Conservation (phyloP, 2,888 invertebrate genomes). For the Dryocosmus kuriphilus region DNA sequence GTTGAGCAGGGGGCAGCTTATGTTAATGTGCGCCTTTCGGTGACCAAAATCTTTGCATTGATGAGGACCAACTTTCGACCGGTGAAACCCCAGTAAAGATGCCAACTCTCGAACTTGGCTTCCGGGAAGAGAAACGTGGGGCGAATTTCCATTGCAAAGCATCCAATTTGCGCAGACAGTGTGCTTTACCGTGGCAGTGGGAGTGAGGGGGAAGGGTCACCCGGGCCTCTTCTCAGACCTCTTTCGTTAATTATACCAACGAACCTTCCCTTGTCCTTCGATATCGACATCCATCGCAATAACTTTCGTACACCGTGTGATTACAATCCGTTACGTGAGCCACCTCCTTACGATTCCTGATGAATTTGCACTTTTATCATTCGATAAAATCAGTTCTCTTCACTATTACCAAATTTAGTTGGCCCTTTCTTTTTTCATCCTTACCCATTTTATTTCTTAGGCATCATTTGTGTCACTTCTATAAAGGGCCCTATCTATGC, state of each 20-base stretch:
- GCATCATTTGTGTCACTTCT: no score
- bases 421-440: not conserved
- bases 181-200: slow-evolving; percentile 44
- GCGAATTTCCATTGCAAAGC: slow-evolving; percentile 56
- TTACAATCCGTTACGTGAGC: slow-evolving; percentile 50
- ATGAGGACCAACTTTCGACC: slow-evolving; percentile 28
- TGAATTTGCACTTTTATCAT: slow-evolving; percentile 14
- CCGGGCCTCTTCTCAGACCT: slow-evolving; percentile 38
- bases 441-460: no score
- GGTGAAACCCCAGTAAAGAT: slow-evolving; percentile 1
- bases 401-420: not conserved
- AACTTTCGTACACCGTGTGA: slow-evolving; percentile 50
- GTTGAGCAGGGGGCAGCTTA: not conserved
- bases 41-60: slow-evolving; percentile 34
- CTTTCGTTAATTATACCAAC: slow-evolving; percentile 54
- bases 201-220: slow-evolving; percentile 46
- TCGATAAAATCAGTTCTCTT: not conserved
- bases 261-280: slow-evolving; percentile 48
- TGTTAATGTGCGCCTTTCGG: slow-evolving; percentile 21
- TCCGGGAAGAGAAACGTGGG: slow-evolving; percentile 48
- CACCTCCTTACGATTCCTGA: not conserved
- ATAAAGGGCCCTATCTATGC: no score
- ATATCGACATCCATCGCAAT: slow-evolving; percentile 52
- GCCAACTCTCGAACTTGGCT: slow-evolving; percentile 38
- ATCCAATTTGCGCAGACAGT: slow-evolving; percentile 53